A percentile compares a stretch with the other conserved stretches of the same genome.
Conservation (phyloP, 1,140 invertebrate species). For the Ylistrum balloti region DNA sequence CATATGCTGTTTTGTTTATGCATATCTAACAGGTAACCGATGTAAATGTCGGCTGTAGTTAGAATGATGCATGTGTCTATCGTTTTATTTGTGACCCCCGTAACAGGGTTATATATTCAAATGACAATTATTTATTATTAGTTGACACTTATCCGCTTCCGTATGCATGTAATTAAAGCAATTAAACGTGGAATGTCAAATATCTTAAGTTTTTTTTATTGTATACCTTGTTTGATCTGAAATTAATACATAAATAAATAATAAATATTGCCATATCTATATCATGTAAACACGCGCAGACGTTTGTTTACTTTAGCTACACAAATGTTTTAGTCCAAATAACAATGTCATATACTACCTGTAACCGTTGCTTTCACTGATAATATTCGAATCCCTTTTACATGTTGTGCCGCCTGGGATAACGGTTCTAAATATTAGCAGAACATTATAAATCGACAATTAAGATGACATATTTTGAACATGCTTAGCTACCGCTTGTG, state of each 20-base stretch:
- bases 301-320: not conserved
- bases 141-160: slow-evolving; percentile 7
- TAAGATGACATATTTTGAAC: too few relatives aligned
- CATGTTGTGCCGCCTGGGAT: too few relatives aligned
- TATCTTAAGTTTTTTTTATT: not conserved
- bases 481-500: too few relatives aligned
- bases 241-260: not conserved
- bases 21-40: slow-evolving; percentile 7
- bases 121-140: not conserved
- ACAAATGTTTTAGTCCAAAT: not conserved
- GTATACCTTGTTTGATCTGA: not conserved
- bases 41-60: slow-evolving; percentile 5
- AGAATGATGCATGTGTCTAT: not conserved
- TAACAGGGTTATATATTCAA: not conserved
- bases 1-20: slow-evolving; percentile 32
- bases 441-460: too few relatives aligned
- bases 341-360: too few relatives aligned
- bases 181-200: slow-evolving; percentile 2
- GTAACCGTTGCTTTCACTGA: too few relatives aligned
- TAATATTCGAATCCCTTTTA: too few relatives aligned
- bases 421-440: too few relatives aligned
- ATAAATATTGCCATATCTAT: not conserved
- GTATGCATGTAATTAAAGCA: slow-evolving; percentile 21
- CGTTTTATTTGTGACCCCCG: not conserved
- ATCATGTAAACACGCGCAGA: not conserved